These are phyloP conservation scores for Zenarchopterus dispar DNA, from an alignment of 2,797 vertebrate genomes.

Conservation along the genomic window DNA sequence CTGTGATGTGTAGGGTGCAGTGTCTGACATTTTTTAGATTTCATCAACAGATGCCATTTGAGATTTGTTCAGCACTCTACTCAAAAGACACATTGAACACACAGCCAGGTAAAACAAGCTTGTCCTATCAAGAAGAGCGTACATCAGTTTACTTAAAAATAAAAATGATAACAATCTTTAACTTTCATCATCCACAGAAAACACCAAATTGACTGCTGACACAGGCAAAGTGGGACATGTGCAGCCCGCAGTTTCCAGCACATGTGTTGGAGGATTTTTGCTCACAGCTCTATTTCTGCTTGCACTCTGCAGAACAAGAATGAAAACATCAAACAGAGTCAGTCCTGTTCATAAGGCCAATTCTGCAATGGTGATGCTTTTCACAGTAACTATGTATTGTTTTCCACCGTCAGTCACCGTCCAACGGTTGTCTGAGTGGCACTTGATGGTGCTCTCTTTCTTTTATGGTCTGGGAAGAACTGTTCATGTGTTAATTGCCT, in stretches of 20 bases:
- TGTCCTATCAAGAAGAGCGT: neutral
- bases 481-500: slow-evolving; percentile 38
- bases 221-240: neutral
- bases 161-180: rapidly evolving
- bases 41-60: slow-evolving; percentile 34
- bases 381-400: slow-evolving; percentile 28
- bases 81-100: slow-evolving; percentile 13
- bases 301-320: slow-evolving; percentile 41
- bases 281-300: slow-evolving; percentile 46
- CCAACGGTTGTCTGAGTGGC: slow-evolving; percentile 28
- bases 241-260: slow-evolving; percentile 5
- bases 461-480: slow-evolving; percentile 45
- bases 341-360: neutral
- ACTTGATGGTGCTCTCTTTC: slow-evolving; percentile 27
- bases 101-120: slow-evolving; percentile 41
- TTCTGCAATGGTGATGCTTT: slow-evolving; percentile 23
- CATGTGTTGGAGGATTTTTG: slow-evolving; percentile 32
- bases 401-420: slow-evolving; percentile 15
- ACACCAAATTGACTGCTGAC: neutral
- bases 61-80: neutral
- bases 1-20: neutral
- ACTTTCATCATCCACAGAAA: slow-evolving; percentile 7
- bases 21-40: slow-evolving; percentile 4
- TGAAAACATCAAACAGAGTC: slow-evolving; percentile 24
- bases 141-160: neutral